phyloP scores from a whole-genome alignment of 2,888 invertebrate species.

The Lasioglossum calceatum region DNA sequence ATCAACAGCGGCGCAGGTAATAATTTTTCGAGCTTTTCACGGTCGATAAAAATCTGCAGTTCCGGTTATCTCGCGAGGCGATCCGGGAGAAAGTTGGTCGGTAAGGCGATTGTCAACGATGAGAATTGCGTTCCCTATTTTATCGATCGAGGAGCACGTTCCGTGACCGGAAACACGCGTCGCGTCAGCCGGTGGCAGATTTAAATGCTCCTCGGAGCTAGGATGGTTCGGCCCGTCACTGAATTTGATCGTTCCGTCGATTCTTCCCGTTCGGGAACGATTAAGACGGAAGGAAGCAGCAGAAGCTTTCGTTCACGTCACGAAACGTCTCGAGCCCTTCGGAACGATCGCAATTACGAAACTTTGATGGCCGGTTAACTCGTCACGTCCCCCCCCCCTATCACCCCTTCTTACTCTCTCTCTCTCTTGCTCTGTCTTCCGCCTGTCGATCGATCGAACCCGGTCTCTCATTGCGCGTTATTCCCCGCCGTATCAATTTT shows the following conservation, averaged over 20 bases:
- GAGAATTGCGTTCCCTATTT: slow-evolving; percentile 38
- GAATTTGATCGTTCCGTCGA: slow-evolving; percentile 15
- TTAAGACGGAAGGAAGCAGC: slow-evolving; percentile 14
- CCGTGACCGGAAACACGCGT: slow-evolving; percentile 13
- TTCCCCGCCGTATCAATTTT: slow-evolving; percentile 13
- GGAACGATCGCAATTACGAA: slow-evolving; percentile 22
- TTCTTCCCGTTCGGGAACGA: slow-evolving; percentile 2
- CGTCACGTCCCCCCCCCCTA: background rate
- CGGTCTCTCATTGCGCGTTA: background rate
- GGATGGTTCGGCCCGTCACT: background rate
- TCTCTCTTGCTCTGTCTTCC: background rate
- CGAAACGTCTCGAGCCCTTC: slow-evolving; percentile 12
- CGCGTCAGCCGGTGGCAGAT: background rate
- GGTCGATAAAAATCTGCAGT: background rate
- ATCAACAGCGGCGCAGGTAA: background rate
- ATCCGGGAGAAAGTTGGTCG: background rate
- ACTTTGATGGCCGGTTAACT: slow-evolving; percentile 24
- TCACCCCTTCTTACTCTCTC: background rate
- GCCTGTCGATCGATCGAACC: slow-evolving; percentile 8
- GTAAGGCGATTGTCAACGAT: slow-evolving; percentile 25
- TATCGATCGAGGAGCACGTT: slow-evolving; percentile 29
- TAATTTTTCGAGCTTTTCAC: background rate
- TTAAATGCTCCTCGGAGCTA: background rate
- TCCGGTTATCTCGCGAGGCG: background rate
- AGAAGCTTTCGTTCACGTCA: slow-evolving; percentile 3